Base-by-base conservation (phyloP, 2,797 vertebrate genomes). In the Hippoglossus hippoglossus region DNA sequence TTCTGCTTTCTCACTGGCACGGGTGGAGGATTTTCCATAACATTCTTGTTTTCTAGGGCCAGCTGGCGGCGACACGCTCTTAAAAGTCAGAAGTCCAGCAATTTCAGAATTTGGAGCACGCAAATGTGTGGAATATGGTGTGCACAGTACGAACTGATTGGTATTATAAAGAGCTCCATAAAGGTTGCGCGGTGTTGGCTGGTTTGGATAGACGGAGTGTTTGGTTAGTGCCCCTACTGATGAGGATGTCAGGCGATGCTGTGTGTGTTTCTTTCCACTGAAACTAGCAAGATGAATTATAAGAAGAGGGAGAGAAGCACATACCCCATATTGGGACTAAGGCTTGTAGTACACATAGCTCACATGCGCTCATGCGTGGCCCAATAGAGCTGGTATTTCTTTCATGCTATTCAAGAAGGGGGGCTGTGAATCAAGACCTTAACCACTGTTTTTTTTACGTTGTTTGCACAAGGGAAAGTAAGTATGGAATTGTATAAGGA, bases 261-360 rank as follows among this genome's bases (percentile, higher is more conserved):
- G 55, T 60, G 22, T 57, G 55, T 39, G 49, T 70, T 69, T 82
- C 55, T 74, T 67, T 67, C 65, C 69, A 71, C 62, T 79, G 21
- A 79, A 86, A 73, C 73, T 73, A 77, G 79, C 71, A 61, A 83
- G 79, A 79, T 83, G 81, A 81, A 81, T 71, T 83, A 75, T 81
- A 78, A 68, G 85, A 69, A 74, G 82, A 85, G 87, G 61, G 76
- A 80, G 84, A 71, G 87, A 83, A 89, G 81, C 87, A 77, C 81
- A 89, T 80, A 89, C 83, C 91, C 92, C 91, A 90, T 87, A 89
- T 90, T 89, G 89, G 87, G 90, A 87, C 89, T 78, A 68, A 82
- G 75, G 89, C 88, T 89, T 81, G 88, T 92, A 90, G 90, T 93
- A 91, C 82, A 85, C 94, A 96, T 96, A 95, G 91, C 95, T 95